Evolutionary conservation across 2,797 vertebrate genomes (phyloP).

Genomic region (Acestrorhynchus altus): DNA sequence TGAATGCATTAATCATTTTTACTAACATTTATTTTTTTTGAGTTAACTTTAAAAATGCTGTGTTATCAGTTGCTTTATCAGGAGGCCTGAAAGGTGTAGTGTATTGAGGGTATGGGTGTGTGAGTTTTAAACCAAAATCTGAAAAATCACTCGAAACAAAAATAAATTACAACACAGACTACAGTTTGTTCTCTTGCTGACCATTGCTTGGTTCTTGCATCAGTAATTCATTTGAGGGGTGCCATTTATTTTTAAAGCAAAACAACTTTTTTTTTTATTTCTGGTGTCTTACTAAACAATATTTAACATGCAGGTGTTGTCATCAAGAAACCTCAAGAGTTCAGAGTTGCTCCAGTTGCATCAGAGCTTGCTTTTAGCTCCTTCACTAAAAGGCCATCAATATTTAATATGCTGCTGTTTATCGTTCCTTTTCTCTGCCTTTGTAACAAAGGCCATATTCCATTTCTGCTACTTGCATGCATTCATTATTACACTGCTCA

Average conservation of each 20-base stretch:
- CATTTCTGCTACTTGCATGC: not conserved
- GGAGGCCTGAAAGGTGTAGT: too few relatives aligned
- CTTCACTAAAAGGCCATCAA: not conserved
- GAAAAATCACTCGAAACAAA: not conserved
- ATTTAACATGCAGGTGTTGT: slow-evolving; percentile 3
- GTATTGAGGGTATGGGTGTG: too few relatives aligned
- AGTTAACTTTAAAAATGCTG: too few relatives aligned
- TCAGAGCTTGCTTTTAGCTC: not conserved
- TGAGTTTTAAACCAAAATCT: too few relatives aligned
- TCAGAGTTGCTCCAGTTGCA: not conserved
- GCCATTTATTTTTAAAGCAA: not conserved
- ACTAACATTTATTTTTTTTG: too few relatives aligned
- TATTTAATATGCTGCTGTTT: slow-evolving; percentile 8
- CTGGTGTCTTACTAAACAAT: not conserved
- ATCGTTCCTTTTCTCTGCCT: not conserved
- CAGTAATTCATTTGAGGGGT: not conserved
- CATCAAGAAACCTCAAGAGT: slow-evolving; percentile 3
- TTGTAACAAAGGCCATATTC: not conserved
- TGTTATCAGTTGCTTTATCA: too few relatives aligned
- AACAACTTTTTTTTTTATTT: not conserved
- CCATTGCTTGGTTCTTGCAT: not conserved
- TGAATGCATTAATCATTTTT: too few relatives aligned
- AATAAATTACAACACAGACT: not conserved
- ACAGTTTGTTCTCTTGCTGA: not conserved
- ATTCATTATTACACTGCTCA: not conserved